Percentiles rank a stretch among this genome's conserved stretches.
Conservation (phyloP, 1,140 invertebrate genomes). For the Ceratosolen fusciceps region DNA sequence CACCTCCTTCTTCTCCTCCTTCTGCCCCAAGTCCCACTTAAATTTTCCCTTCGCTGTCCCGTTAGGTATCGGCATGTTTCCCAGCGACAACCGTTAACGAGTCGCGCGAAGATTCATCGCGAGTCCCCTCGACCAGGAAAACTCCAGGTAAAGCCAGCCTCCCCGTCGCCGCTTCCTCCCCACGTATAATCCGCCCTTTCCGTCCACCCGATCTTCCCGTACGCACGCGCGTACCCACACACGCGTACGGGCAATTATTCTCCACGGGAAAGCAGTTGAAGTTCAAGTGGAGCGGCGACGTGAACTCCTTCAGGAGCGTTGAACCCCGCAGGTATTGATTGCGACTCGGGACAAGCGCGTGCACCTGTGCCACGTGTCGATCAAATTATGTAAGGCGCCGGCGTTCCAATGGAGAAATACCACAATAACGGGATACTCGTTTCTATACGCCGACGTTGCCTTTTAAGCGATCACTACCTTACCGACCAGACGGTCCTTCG, state of each 20-base stretch:
- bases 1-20: no score
- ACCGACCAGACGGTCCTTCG: no score
- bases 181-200: background rate
- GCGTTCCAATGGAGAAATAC: background rate
- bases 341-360: background rate
- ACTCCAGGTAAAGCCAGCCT: background rate
- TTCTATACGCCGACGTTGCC: background rate
- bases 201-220: background rate
- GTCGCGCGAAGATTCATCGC: background rate
- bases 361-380: constrained; percentile 15
- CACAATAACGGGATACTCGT: background rate
- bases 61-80: constrained; percentile 1
- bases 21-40: background rate
- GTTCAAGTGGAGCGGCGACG: constrained; percentile 6
- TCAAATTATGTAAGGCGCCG: background rate
- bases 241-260: no score
- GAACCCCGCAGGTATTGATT: constrained; percentile 15
- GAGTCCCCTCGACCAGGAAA: background rate
- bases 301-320: constrained; percentile 17
- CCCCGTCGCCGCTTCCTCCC: background rate
- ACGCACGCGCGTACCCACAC: no score
- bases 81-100: background rate
- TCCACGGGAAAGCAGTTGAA: background rate
- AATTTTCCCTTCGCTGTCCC: background rate
- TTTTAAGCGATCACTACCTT: no score